Percentiles rank a stretch among this genome's conserved stretches.
Conservation (phyloP, 2,888 invertebrate genomes). For the Metacarcinus magister region DNA sequence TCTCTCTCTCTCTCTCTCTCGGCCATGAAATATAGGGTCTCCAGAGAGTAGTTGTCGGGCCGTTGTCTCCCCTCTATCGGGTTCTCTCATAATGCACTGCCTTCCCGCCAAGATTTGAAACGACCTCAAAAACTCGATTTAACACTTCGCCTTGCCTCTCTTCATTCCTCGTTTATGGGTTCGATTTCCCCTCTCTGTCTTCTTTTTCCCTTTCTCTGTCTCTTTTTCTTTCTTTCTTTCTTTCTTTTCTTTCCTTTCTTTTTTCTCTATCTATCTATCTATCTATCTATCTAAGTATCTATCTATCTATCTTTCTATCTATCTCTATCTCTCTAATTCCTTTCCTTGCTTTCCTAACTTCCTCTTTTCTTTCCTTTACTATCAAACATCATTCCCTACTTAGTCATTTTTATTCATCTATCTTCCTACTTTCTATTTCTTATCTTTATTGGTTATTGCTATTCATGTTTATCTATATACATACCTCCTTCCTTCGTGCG, state of each 20-base stretch:
- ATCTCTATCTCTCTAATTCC: no score
- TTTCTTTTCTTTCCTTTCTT: not conserved
- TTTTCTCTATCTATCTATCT: not conserved
- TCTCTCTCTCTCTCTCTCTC: not conserved
- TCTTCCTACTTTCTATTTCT: not conserved
- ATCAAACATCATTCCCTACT: no score
- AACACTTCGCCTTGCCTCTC: not conserved
- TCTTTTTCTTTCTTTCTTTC: not conserved
- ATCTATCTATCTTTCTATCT: no score
- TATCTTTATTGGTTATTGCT: no score
- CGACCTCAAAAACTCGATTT: constrained; percentile 22
- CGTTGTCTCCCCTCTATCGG: not conserved
- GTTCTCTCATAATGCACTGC: not conserved
- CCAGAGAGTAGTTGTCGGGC: not conserved
- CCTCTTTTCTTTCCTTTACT: no score
- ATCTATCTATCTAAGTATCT: not conserved
- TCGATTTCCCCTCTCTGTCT: not conserved
- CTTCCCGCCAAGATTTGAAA: not conserved
- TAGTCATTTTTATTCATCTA: not conserved
- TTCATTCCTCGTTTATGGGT: not conserved
- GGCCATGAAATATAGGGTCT: not conserved
- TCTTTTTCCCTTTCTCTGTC: not conserved
- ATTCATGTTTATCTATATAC: no score
- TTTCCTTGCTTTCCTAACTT: no score
- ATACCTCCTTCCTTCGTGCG: no score